phyloP scores from a whole-genome alignment of 2,888 invertebrate genomes.

The Smittia aterrima region DNA sequence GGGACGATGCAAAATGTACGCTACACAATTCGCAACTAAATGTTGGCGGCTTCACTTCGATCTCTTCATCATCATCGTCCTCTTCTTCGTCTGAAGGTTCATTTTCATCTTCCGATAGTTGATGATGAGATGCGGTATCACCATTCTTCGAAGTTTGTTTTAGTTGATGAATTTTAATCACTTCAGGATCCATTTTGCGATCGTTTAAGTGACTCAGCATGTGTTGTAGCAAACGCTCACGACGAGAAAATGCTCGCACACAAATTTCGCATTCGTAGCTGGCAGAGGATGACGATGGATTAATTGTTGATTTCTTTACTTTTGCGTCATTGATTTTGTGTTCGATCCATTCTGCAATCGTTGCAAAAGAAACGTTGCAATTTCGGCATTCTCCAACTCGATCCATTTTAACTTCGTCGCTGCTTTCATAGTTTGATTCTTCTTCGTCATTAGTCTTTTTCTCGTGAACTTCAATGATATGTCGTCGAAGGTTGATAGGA shows the following conservation, averaged over 20 bases:
- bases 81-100: slow-evolving; percentile 45
- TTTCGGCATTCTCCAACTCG: slow-evolving; percentile 50
- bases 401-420: slow-evolving; percentile 47
- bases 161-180: slow-evolving; percentile 42
- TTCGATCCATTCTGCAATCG: slow-evolving; percentile 52
- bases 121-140: slow-evolving; percentile 7
- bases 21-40: slow-evolving; percentile 52
- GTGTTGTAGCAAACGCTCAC: slow-evolving; percentile 53
- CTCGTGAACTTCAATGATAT: slow-evolving; percentile 53
- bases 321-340: slow-evolving; percentile 53
- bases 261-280: slow-evolving; percentile 53
- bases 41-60: slow-evolving; percentile 40
- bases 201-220: slow-evolving; percentile 53
- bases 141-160: slow-evolving; percentile 30
- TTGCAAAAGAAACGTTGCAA: slow-evolving; percentile 50
- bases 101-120: slow-evolving; percentile 44
- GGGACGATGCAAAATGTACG: slow-evolving; percentile 51
- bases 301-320: slow-evolving; percentile 49
- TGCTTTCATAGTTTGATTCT: slow-evolving; percentile 11
- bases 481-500: slow-evolving; percentile 53
- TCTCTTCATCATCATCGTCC: slow-evolving; percentile 45
- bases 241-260: slow-evolving; percentile 52
- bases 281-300: background rate
- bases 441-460: slow-evolving; percentile 18
- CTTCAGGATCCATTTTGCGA: slow-evolving; percentile 43